Conservation (phyloP, 2,797 vertebrate species). For the Sphenodon punctatus region DNA sequence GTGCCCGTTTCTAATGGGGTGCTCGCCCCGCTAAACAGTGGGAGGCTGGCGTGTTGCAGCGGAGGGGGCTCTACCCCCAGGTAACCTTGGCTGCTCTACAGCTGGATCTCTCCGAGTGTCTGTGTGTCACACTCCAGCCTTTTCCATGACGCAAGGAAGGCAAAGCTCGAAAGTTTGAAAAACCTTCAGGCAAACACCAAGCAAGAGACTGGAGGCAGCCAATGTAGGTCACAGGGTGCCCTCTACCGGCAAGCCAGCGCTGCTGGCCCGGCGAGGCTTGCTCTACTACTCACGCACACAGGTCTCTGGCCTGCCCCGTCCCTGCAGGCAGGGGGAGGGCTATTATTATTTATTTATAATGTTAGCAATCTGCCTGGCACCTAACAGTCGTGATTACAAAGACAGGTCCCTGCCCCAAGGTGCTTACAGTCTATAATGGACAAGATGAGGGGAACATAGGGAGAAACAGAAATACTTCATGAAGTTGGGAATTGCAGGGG, state of each 20-base stretch:
- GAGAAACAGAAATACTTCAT: no score
- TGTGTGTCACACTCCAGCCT: background rate
- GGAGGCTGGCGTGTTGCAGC: background rate
- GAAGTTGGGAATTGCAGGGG: no score
- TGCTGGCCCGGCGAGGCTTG: background rate
- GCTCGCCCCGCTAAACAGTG: background rate
- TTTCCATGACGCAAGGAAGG: conserved; percentile 42
- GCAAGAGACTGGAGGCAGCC: background rate
- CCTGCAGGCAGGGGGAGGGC: no score
- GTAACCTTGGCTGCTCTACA: background rate
- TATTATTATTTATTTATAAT: no score
- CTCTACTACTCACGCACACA: no score
- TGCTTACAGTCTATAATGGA: no score
- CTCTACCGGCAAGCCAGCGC: conserved; percentile 41
- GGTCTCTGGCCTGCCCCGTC: no score
- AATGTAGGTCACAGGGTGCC: conserved; percentile 15
- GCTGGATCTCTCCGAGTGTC: background rate
- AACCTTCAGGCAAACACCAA: background rate
- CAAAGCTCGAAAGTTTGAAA: conserved; percentile 28
- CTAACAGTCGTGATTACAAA: no score
- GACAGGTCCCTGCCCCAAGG: no score
- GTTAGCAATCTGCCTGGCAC: no score
- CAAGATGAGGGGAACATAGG: no score
- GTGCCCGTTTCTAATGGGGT: no score
- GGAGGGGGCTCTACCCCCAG: background rate